Percentiles rank a stretch among this genome's conserved stretches.
phyloP scores from a whole-genome alignment of 2,113 vertebrate genomes.

The Pseudois nayaur region DNA sequence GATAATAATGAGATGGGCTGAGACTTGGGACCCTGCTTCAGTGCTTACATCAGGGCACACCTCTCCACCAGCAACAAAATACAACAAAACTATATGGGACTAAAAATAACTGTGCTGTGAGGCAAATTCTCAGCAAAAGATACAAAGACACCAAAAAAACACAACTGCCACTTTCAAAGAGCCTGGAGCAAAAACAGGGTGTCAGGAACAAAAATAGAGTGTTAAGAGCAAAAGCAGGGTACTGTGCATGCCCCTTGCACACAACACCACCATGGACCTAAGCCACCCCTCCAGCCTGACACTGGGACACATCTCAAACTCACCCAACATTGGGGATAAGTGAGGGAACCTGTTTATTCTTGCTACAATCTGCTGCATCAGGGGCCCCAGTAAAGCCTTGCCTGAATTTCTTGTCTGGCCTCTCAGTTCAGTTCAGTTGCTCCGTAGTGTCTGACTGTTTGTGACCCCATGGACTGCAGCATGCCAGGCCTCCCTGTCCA shows the following conservation, averaged over 20 bases:
- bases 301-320: background rate
- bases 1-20: background rate
- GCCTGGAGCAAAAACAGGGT: background rate
- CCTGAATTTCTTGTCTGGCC: background rate
- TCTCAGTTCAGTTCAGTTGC: background rate
- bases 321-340: background rate
- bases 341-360: background rate
- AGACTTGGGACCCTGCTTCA: background rate
- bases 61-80: background rate
- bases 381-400: background rate
- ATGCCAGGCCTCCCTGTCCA: background rate
- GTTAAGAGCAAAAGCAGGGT: background rate
- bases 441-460: rapidly evolving
- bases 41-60: background rate
- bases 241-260: background rate
- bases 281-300: background rate
- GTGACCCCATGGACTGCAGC: background rate
- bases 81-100: background rate
- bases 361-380: background rate
- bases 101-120: background rate
- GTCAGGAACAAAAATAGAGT: background rate
- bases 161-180: background rate
- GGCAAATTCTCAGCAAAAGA: background rate
- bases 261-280: background rate
- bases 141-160: background rate